Percentiles rank a stretch among this genome's conserved stretches.
phyloP scores from a whole-genome alignment of 2,888 invertebrate genomes.

The Drosophila helvetica region DNA sequence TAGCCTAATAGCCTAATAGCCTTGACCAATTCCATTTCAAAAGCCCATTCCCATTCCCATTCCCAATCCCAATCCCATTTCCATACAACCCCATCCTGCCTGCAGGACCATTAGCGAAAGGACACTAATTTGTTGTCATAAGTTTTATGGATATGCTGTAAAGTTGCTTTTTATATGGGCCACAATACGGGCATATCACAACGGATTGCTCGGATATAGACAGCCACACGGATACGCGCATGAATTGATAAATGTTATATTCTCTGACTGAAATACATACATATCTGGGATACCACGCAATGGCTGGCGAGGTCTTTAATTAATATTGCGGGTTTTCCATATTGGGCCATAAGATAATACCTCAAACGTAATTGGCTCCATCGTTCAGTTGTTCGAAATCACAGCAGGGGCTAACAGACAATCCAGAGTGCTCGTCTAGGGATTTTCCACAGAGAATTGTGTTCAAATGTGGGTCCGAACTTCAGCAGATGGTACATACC shows the following conservation, averaged over 20 bases:
- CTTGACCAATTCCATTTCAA: slow-evolving; percentile 21
- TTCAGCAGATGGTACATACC: not conserved
- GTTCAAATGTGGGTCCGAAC: too few species aligned
- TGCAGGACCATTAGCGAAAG: slow-evolving; percentile 34
- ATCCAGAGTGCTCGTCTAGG: not conserved
- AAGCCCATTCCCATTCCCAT: slow-evolving; percentile 15
- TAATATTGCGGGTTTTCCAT: not conserved
- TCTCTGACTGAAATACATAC: not conserved
- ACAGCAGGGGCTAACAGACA: not conserved
- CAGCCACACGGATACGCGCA: not conserved
- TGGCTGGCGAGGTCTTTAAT: not conserved
- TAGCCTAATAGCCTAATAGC: slow-evolving; percentile 40
- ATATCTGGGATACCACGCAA: not conserved
- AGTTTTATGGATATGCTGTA: slow-evolving; percentile 54
- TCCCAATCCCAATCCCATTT: not conserved
- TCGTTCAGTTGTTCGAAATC: slow-evolving; percentile 4
- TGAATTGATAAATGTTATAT: slow-evolving; percentile 1
- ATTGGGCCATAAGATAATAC: not conserved
- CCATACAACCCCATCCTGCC: not conserved
- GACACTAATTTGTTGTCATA: slow-evolving; percentile 57
- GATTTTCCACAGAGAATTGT: not conserved
- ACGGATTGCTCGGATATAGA: slow-evolving; percentile 7
- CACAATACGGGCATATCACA: slow-evolving; percentile 6
- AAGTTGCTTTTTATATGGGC: slow-evolving; percentile 15
- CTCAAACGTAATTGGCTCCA: not conserved